A percentile compares a stretch with the other conserved stretches of the same genome.
Evolutionary conservation across 2,888 invertebrate genomes (phyloP).

Genomic region (Epiperipatus broadwayi): DNA sequence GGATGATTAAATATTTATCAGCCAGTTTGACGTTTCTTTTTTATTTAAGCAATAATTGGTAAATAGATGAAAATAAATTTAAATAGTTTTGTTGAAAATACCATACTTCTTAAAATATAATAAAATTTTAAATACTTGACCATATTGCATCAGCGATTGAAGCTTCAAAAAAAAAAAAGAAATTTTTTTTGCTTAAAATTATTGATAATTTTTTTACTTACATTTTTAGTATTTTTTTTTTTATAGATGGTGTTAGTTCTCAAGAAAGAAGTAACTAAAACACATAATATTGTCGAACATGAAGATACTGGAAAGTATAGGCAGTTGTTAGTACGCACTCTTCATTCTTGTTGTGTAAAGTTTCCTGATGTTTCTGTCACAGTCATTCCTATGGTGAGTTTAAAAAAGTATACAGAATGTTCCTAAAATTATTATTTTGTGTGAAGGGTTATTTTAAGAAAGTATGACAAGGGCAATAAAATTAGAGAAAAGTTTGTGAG

Average conservation of each 20-base stretch:
- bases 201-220: neutral
- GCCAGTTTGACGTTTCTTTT: no score
- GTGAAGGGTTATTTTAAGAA: conserved; percentile 4
- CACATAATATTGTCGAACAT: conserved; percentile 59
- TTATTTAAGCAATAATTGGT: no score
- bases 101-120: no score
- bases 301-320: conserved; percentile 91
- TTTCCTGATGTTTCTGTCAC: conserved; percentile 73
- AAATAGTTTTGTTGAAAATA: no score
- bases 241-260: conserved; percentile 59
- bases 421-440: conserved; percentile 6
- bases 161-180: no score
- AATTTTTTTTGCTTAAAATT: no score
- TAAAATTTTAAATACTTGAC: no score
- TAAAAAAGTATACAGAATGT: no score
- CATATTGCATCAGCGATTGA: no score
- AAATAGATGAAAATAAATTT: no score
- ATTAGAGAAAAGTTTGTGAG: no score
- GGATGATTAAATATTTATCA: no score
- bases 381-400: conserved; percentile 63
- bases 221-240: conserved; percentile 1
- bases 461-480: neutral
- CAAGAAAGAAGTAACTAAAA: conserved; percentile 79
- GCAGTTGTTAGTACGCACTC: conserved; percentile 77
- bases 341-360: conserved; percentile 80